Conservation (phyloP, 2,888 invertebrate species). For the Cabera pusaria region DNA sequence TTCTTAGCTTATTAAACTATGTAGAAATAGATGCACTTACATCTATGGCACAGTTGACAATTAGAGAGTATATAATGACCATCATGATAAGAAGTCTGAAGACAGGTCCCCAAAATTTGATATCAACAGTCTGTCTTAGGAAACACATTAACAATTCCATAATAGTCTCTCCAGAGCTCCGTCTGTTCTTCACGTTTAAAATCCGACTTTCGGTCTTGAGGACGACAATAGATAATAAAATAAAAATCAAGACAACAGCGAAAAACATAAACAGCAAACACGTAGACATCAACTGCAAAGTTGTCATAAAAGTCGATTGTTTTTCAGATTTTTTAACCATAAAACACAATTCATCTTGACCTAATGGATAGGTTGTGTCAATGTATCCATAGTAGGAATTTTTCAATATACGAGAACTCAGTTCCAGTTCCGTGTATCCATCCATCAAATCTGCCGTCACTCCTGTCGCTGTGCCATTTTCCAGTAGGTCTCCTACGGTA, state of each 20-base stretch:
- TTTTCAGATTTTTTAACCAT: conserved; percentile 74
- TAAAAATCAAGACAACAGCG: conserved; percentile 49
- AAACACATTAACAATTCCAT: conserved; percentile 68
- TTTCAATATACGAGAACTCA: conserved; percentile 79
- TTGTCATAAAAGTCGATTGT: conserved; percentile 75
- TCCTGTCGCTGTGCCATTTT: conserved; percentile 72
- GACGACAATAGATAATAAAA: conserved; percentile 47
- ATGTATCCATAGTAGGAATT: conserved; percentile 73
- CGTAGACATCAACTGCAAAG: conserved; percentile 58
- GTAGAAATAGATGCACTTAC: conserved; percentile 50
- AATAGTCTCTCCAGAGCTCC: conserved; percentile 45
- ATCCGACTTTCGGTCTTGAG: conserved; percentile 55
- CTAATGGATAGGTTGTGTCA: conserved; percentile 78
- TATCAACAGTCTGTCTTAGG: conserved; percentile 66
- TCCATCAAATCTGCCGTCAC: conserved; percentile 69
- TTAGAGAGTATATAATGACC: conserved; percentile 65
- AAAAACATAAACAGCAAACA: conserved; percentile 53
- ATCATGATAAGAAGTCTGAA: conserved; percentile 58
- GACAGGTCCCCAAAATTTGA: conserved; percentile 60
- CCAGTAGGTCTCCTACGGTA: conserved; percentile 67
- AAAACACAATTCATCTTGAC: conserved; percentile 82
- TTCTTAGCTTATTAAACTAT: too few species aligned
- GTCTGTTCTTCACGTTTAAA: conserved; percentile 43
- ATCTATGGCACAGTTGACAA: conserved; percentile 71
- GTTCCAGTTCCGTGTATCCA: conserved; percentile 79